Evolutionary conservation across 2,113 vertebrate species (phyloP), one percentile per base, ranked within the genome.

Genomic region (Monopterus albus): DNA sequence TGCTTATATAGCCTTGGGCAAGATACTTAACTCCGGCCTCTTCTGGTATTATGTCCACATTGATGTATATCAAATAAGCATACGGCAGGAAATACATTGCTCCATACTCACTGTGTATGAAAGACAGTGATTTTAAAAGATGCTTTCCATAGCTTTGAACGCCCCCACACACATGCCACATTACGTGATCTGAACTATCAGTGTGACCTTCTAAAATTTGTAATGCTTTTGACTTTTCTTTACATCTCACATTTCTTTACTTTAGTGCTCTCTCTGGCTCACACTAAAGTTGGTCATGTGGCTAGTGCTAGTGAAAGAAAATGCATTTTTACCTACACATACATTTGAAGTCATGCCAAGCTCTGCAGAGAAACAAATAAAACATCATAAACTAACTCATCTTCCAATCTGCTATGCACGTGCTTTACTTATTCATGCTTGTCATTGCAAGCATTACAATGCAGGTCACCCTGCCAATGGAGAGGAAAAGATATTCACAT

Each of bases 401-500:
- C 25, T 45, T 49, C 13, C 4, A 12, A 15, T 47, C 50, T 21
- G 10, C 26, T 9, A 2, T 29, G 15, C 33, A 26, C 21, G 28
- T 17, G 2, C 25, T 6, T 52, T 60, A 20, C 17, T 28, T 23
- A n/a, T 25, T 17, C 29, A n/a, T 42, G 31, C 2, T 6, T 56
- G 25, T 23, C 9, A 15, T 28, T 18, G n/a, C 25, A 39, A 62
- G 40, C 29, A 67, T 65, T 62, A 29, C 12, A 25, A 28, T 2
- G 1, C 21, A 8, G 25, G 12, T 8, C 1, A 7, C 29, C 42
- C 39, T 25, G 20, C 29, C 73, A 67, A 70, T 73, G 62, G 15
- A 78, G 43, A 50, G 47, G 3, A 58, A 80, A 78, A 68, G 12
- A 72, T 64, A 58, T 72, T 71, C 77, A 49, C 73, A 36, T 80